A percentile compares a stretch with the other conserved stretches of the same genome.
phyloP scores from a whole-genome alignment of 2,797 vertebrate genomes.

The Eulemur albifrons region DNA sequence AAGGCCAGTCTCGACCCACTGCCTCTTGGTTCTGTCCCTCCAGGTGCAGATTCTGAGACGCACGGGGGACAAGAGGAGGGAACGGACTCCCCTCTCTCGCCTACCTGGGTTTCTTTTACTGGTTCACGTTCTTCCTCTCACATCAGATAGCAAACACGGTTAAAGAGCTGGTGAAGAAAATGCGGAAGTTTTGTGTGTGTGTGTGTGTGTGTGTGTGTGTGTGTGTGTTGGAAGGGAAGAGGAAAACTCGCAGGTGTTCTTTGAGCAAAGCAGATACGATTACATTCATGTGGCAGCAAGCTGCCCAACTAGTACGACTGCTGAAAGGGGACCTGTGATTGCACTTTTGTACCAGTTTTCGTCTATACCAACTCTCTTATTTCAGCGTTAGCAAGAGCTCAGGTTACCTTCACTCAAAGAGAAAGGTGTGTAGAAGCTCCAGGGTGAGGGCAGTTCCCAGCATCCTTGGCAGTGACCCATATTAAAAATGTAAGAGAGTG shows the following conservation, averaged over 20 bases:
- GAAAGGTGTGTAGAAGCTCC: neutral
- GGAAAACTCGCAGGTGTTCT: slow-evolving; percentile 11
- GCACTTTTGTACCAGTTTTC: slow-evolving; percentile 29
- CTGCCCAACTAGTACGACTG: neutral
- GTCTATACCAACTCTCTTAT: slow-evolving; percentile 39
- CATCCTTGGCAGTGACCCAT: neutral
- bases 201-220: neutral
- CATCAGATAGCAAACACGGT: rapidly evolving
- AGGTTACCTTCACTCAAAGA: slow-evolving; percentile 40
- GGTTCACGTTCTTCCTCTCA: neutral
- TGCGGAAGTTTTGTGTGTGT: neutral
- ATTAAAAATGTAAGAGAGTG: neutral
- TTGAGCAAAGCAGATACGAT: slow-evolving; percentile 41
- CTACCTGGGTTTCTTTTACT: neutral
- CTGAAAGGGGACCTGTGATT: slow-evolving; percentile 32
- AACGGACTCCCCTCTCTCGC: no score
- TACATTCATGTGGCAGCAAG: slow-evolving; percentile 7
- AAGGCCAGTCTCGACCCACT: neutral
- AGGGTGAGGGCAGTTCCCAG: neutral
- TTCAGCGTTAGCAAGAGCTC: slow-evolving; percentile 31
- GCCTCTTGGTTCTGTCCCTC: neutral
- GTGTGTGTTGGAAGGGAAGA: neutral
- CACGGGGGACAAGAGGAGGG: neutral
- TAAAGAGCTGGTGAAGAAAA: neutral
- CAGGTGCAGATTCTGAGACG: neutral